Evolutionary conservation across 2,797 vertebrate genomes (phyloP).

Genomic region (Lacerta bilineata): DNA sequence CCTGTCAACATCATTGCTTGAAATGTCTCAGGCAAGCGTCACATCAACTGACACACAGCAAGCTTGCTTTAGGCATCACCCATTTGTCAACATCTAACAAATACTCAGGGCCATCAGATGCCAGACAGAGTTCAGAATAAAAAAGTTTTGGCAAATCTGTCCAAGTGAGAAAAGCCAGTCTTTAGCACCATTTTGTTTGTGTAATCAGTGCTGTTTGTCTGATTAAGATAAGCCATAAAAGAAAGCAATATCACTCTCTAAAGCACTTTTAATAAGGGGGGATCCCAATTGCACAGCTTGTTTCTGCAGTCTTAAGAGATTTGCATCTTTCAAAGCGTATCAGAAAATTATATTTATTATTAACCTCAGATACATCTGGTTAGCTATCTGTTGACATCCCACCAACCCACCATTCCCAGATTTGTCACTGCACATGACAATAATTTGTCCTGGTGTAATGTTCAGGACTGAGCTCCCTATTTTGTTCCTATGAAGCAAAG

Average conservation of each 20-base stretch:
- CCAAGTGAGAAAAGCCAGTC: not conserved
- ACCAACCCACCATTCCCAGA: not conserved
- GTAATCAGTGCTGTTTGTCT: not conserved
- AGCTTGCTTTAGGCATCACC: constrained; percentile 39
- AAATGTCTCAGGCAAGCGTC: constrained; percentile 53
- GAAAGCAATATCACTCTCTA: not conserved
- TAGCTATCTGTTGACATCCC: not conserved
- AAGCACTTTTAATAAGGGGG: not conserved
- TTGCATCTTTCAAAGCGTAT: not conserved
- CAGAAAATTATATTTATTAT: not conserved
- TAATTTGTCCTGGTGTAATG: not conserved
- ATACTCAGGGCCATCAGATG: constrained; percentile 37
- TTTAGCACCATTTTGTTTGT: not conserved
- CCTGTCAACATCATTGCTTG: constrained; percentile 57
- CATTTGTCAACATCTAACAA: constrained; percentile 50
- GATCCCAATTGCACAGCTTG: not conserved
- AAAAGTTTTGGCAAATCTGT: constrained; percentile 40
- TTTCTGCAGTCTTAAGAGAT: not conserved
- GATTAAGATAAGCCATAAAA: no score
- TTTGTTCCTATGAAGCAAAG: not conserved
- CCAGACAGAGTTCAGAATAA: constrained; percentile 50
- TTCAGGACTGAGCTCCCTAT: not conserved
- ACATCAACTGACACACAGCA: constrained; percentile 48
- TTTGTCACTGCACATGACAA: not conserved
- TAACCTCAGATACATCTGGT: not conserved